These are phyloP conservation scores for Aphaenogaster rudis DNA, from an alignment of 1,140 invertebrate species.

Conservation along the genomic window DNA sequence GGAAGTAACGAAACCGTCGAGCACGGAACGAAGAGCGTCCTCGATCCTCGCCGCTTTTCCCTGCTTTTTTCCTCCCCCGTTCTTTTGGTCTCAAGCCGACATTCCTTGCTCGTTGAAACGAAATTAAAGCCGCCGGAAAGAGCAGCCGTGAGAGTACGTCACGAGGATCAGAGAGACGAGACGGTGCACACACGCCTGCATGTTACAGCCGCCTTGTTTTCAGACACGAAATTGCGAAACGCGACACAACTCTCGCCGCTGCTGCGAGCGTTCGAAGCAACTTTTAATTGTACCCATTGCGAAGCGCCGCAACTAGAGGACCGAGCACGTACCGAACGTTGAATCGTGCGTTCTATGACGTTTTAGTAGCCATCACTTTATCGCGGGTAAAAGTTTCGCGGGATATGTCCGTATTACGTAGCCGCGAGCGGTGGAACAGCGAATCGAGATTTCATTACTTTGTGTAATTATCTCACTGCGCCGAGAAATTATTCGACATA, in stretches of 20 bases:
- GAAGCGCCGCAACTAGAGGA: not conserved
- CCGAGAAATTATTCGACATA: slow-evolving; percentile 17
- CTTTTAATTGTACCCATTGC: slow-evolving; percentile 53
- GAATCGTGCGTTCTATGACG: slow-evolving; percentile 10
- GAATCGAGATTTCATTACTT: slow-evolving; percentile 53
- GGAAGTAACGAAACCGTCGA: slow-evolving; percentile 76
- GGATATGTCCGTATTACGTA: not conserved
- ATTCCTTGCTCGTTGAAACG: slow-evolving; percentile 77
- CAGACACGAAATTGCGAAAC: slow-evolving; percentile 37
- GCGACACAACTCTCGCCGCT: slow-evolving; percentile 19
- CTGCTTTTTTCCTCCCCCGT: slow-evolving; percentile 16
- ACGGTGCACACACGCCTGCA: slow-evolving; percentile 38
- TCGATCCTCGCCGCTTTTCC: slow-evolving; percentile 69
- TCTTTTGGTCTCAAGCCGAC: slow-evolving; percentile 69
- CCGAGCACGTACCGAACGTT: slow-evolving; percentile 10
- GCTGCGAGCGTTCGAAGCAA: slow-evolving; percentile 24
- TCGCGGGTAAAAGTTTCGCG: slow-evolving; percentile 24
- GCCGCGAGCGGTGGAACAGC: not conserved
- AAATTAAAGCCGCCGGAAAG: slow-evolving; percentile 79
- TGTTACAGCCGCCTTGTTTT: slow-evolving; percentile 57
- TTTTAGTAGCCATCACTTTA: slow-evolving; percentile 35
- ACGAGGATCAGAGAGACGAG: slow-evolving; percentile 29
- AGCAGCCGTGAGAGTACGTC: slow-evolving; percentile 31
- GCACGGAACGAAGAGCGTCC: slow-evolving; percentile 62
- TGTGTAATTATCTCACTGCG: slow-evolving; percentile 3